Conservation (phyloP, 2,113 vertebrate species). For the Polypterus bichir region DNA sequence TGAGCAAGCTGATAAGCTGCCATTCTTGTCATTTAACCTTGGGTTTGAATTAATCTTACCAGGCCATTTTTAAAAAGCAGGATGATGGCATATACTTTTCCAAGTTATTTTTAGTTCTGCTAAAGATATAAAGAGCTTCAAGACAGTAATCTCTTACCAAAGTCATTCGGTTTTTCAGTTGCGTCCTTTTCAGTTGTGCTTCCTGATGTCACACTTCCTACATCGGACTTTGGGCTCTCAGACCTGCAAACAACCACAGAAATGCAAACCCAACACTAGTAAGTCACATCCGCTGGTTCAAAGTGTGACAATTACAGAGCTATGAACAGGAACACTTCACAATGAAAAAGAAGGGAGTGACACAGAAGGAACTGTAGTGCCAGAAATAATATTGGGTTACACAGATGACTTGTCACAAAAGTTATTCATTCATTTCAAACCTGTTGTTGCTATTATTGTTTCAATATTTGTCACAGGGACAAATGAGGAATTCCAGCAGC, state of each 20-base stretch:
- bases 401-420: not conserved
- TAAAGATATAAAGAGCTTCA: constrained; percentile 13
- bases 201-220: constrained; percentile 47
- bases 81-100: not conserved
- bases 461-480: not conserved
- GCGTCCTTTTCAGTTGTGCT: constrained; percentile 66
- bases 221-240: constrained; percentile 80
- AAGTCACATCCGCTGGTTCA: not conserved
- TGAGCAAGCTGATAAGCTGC: no score
- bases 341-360: no score
- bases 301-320: not conserved
- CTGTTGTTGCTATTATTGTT: not conserved
- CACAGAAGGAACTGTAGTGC: not conserved
- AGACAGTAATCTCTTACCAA: constrained; percentile 62
- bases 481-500: not conserved
- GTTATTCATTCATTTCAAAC: not conserved
- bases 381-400: constrained; percentile 5
- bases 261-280: constrained; percentile 12
- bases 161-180: constrained; percentile 76
- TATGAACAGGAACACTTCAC: not conserved
- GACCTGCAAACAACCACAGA: constrained; percentile 63
- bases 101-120: constrained; percentile 17
- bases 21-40: no score
- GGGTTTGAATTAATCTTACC: not conserved
- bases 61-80: not conserved